Conservation (phyloP, 1,140 invertebrate genomes). For the Laupala kohalensis region DNA sequence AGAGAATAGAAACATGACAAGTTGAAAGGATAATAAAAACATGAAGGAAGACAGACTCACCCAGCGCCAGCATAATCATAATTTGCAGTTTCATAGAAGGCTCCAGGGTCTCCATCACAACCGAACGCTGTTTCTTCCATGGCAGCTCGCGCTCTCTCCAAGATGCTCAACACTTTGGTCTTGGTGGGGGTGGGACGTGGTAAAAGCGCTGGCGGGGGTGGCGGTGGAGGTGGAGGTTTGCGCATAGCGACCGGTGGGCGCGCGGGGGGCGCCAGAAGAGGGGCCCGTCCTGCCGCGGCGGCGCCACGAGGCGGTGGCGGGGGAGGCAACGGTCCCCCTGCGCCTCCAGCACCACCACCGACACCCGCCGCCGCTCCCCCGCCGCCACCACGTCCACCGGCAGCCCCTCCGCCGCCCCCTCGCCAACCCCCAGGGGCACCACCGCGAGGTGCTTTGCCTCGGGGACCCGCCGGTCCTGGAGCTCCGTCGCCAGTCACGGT, state of each 20-base stretch:
- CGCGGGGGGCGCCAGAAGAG: constrained; percentile 32
- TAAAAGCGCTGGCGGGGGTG: constrained; percentile 18
- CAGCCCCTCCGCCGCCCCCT: constrained; percentile 4
- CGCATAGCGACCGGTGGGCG: constrained; percentile 26
- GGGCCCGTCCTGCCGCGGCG: constrained; percentile 24
- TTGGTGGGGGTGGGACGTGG: constrained; percentile 33
- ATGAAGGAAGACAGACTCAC: constrained; percentile 1
- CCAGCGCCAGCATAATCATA: constrained; percentile 8
- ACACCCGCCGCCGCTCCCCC: constrained; percentile 11
- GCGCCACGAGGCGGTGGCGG: constrained; percentile 18
- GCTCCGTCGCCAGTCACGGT: constrained; percentile 8
- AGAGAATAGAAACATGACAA: too few relatives aligned
- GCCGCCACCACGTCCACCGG: neutral
- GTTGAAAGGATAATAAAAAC: neutral
- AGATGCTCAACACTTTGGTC: constrained; percentile 66
- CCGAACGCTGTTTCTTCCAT: constrained; percentile 58
- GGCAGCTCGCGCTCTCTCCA: constrained; percentile 62
- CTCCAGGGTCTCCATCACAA: neutral
- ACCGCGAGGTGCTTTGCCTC: neutral
- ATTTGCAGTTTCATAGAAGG: constrained; percentile 7
- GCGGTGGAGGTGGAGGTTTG: constrained; percentile 19
- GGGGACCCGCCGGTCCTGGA: neutral
- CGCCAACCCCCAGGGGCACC: neutral
- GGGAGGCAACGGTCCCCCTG: constrained; percentile 18
- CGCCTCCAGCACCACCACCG: constrained; percentile 12